Evolutionary conservation across 2,888 invertebrate species (phyloP), one percentile per base, ranked within the genome.

Genomic region (Stratiomys singularior): DNA sequence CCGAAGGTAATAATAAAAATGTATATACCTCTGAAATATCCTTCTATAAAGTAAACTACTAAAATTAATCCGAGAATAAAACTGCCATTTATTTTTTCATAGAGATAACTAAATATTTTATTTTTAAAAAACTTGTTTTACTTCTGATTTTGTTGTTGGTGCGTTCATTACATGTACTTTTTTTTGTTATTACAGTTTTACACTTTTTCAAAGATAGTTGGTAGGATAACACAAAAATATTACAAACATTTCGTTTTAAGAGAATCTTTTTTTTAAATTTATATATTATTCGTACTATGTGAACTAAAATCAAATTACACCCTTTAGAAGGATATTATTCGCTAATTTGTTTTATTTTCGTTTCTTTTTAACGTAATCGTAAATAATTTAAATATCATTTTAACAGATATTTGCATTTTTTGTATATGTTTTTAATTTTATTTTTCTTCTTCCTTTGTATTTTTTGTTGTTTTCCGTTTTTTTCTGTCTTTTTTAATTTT

Each of bases 71-170:
- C n/a, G 9, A 37, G 15, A 52, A 52, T 52, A 13, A 52, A 52
- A 52, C 52, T 44, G 9, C 37, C 37, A 9, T 9, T 5, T 44
- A 67, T n/a, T 11, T 9, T 21, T 28, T 30, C 30, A 18, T 72
- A 72, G 72, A 72, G 72, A 58, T 72, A 72, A 72, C 72, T 72
- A 58, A 72, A 72, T 72, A 27, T 72, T 72, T 60, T 47, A 58
- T 72, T 72, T 72, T 72, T 58, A 72, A 72, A 72, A 72, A 72
- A 56, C 58, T 58, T 56, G 37, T 44, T n/a, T 18, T 37, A 5
- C 37, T 37, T 67, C 67, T 21, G 37, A 46, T 46, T 56, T 58
- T 56, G 27, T 72, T 67, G 37, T 71, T 72, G 72, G 72, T 72
- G 72, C 72, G 52, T 71, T 71, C 69, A 56, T 58, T 72, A 58